Conservation (phyloP, 2,888 invertebrate species). For the Rhingia campestris region DNA sequence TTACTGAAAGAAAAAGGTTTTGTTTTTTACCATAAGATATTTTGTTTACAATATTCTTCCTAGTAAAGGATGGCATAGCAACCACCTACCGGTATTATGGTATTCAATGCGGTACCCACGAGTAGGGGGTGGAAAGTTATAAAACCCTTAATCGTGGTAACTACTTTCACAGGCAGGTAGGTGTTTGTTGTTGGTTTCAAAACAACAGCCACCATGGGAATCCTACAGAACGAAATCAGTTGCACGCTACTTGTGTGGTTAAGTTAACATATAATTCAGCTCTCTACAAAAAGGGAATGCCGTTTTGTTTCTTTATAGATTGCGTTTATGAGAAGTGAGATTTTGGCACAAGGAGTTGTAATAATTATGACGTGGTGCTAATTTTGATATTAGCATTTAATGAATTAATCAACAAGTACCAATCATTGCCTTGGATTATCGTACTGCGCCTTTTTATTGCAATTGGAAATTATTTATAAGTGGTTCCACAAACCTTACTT, state of each 20-base stretch:
- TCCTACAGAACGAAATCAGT: slow-evolving; percentile 12
- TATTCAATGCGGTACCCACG: background rate
- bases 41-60: slow-evolving; percentile 64
- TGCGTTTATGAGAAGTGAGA: too few relatives aligned
- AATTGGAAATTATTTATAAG: too few relatives aligned
- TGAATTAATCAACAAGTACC: slow-evolving; percentile 26
- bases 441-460: too few relatives aligned
- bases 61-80: slow-evolving; percentile 61
- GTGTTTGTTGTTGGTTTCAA: slow-evolving; percentile 58
- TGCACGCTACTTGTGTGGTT: slow-evolving; percentile 18
- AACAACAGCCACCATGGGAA: slow-evolving; percentile 48
- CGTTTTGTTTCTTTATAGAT: too few relatives aligned
- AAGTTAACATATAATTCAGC: background rate
- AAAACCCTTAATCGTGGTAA: slow-evolving; percentile 51
- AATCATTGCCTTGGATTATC: background rate
- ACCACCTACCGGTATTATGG: slow-evolving; percentile 59
- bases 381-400: background rate
- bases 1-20: slow-evolving; percentile 45
- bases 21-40: slow-evolving; percentile 18
- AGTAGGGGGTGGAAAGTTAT: slow-evolving; percentile 51
- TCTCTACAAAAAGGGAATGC: too few relatives aligned
- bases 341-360: background rate
- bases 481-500: too few relatives aligned
- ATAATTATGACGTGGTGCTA: background rate
- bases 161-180: slow-evolving; percentile 13